A percentile compares a stretch with the other conserved stretches of the same genome.
These are phyloP conservation scores for Exocentrus adspersus DNA, from an alignment of 2,888 invertebrate genomes.

Conservation along the genomic window DNA sequence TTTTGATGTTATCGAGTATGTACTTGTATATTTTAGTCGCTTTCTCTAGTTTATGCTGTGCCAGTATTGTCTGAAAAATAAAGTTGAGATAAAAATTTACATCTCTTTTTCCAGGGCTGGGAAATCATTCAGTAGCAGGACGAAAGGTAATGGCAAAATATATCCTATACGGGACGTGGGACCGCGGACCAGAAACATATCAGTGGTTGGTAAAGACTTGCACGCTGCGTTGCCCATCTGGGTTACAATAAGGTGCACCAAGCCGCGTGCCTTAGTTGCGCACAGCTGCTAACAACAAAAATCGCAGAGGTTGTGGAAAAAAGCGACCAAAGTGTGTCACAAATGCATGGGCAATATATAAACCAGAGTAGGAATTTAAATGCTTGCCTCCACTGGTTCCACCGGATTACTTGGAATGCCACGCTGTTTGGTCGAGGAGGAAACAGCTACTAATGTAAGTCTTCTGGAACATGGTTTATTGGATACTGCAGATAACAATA, in stretches of 20 bases:
- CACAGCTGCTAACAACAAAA: constrained; percentile 40
- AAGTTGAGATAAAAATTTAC: too few species aligned
- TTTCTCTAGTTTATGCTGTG: not conserved
- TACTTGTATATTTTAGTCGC: not conserved
- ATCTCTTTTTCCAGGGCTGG: too few species aligned
- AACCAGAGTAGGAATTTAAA: constrained; percentile 21
- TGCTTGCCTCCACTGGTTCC: constrained; percentile 9
- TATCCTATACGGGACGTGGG: too few species aligned
- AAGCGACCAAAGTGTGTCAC: constrained; percentile 33
- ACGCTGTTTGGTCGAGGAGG: not conserved
- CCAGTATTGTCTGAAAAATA: too few species aligned
- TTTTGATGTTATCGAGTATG: constrained; percentile 21
- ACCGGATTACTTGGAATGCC: constrained; percentile 15
- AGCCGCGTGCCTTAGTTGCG: constrained; percentile 28
- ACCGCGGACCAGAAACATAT: constrained; percentile 19
- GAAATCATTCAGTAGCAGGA: too few species aligned
- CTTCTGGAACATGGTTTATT: too few species aligned
- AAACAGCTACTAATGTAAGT: too few species aligned
- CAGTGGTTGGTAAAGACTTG: constrained; percentile 30
- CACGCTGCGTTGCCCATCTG: constrained; percentile 44
- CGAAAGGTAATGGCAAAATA: too few species aligned
- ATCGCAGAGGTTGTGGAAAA: constrained; percentile 29
- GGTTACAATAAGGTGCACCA: constrained; percentile 40
- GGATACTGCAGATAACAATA: too few species aligned
- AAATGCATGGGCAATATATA: constrained; percentile 23